phyloP scores from a whole-genome alignment of 2,113 vertebrate genomes.

The Malurus elegans region DNA sequence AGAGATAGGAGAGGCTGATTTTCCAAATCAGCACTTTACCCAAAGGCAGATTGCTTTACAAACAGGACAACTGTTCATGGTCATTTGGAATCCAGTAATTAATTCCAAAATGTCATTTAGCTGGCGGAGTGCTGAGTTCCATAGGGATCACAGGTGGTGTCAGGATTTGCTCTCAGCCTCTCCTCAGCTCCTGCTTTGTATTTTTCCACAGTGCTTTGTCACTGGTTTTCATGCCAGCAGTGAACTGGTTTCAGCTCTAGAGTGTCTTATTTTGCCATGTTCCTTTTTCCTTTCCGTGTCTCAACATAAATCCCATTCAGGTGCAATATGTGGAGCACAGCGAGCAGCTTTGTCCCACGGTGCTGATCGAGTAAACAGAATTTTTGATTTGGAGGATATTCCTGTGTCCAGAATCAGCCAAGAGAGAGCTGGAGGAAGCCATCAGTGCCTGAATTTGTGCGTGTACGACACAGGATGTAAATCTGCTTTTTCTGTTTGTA shows the following conservation, averaged over 20 bases:
- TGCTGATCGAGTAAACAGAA: background rate
- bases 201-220: background rate
- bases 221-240: background rate
- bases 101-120: conserved; percentile 1
- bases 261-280: background rate
- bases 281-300: background rate
- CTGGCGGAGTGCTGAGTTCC: background rate
- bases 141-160: background rate
- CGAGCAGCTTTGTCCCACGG: accelerated
- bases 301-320: accelerated
- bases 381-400: background rate
- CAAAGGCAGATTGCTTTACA: background rate
- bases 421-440: background rate
- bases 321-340: background rate
- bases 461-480: accelerated
- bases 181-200: background rate
- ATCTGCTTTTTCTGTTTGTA: background rate
- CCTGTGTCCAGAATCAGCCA: background rate
- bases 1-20: conserved; percentile 38
- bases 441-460: background rate
- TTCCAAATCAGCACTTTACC: conserved; percentile 24
- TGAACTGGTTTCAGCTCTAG: background rate
- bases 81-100: background rate
- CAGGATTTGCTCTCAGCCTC: background rate
- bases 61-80: background rate